Evolutionary conservation across 2,797 vertebrate genomes (phyloP).

Genomic region (Scyliorhinus canicula): DNA sequence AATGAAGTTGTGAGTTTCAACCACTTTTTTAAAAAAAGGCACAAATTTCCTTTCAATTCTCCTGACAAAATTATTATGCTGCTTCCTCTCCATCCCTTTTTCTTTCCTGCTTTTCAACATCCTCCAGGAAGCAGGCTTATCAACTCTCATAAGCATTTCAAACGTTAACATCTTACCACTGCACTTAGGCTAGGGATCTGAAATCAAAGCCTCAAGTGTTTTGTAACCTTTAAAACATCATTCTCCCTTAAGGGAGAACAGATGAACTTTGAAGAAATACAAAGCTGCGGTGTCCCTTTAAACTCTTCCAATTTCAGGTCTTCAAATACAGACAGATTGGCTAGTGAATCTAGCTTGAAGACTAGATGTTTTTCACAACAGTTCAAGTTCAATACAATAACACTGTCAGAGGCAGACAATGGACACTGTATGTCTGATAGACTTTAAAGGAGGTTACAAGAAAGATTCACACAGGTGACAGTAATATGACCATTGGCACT

Average conservation of each 20-base stretch:
- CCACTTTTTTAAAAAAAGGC: constrained; percentile 34
- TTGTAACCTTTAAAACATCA: constrained; percentile 36
- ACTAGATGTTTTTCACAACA: constrained; percentile 38
- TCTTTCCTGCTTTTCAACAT: constrained; percentile 37
- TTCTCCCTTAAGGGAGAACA: constrained; percentile 36
- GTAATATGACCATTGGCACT: constrained; percentile 46
- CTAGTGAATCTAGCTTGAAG: constrained; percentile 38
- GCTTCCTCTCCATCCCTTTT: constrained; percentile 33
- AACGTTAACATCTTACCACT: constrained; percentile 35
- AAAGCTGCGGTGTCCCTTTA: constrained; percentile 39
- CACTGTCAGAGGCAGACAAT: constrained; percentile 39
- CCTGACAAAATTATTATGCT: constrained; percentile 37
- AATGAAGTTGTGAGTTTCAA: constrained; percentile 39
- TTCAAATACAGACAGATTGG: constrained; percentile 38
- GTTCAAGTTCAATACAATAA: constrained; percentile 39
- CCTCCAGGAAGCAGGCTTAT: constrained; percentile 35
- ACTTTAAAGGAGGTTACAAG: constrained; percentile 40
- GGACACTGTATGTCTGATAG: constrained; percentile 39
- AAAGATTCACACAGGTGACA: constrained; percentile 50
- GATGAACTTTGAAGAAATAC: constrained; percentile 39
- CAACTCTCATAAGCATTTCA: constrained; percentile 37
- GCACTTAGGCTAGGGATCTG: constrained; percentile 35
- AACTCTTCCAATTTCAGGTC: constrained; percentile 36
- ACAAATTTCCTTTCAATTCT: constrained; percentile 38
- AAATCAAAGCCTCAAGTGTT: constrained; percentile 38